Evolutionary conservation across 2,797 vertebrate genomes (phyloP).

Genomic region (Spea hammondii): DNA sequence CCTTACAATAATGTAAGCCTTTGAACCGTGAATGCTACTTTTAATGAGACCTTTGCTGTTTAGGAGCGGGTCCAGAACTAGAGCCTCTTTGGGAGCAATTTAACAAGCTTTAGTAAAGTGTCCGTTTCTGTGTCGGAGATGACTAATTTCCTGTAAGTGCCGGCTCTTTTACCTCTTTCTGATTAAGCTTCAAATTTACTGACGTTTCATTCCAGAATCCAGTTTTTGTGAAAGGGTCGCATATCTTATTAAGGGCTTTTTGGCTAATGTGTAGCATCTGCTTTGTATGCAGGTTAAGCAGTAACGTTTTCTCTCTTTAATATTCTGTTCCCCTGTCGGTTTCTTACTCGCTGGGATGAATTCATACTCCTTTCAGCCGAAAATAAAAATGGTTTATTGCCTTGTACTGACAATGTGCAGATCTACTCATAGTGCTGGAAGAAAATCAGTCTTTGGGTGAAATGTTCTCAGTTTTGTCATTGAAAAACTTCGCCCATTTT

Average conservation of each 20-base stretch:
- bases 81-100: slow-evolving; percentile 16
- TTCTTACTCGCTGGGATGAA: background rate
- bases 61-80: slow-evolving; percentile 41
- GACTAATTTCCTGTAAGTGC: slow-evolving; percentile 31
- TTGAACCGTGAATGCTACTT: slow-evolving; percentile 53
- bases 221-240: slow-evolving; percentile 25
- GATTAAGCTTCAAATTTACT: slow-evolving; percentile 32
- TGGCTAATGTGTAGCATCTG: background rate
- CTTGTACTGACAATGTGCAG: background rate
- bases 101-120: slow-evolving; percentile 50
- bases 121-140: slow-evolving; percentile 29
- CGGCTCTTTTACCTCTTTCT: slow-evolving; percentile 16
- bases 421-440: background rate
- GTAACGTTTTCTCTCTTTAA: background rate
- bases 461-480: too few species aligned
- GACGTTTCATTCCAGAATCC: slow-evolving; percentile 29
- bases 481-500: too few species aligned
- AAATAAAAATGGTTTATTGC: slow-evolving; percentile 10
- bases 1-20: slow-evolving; percentile 48
- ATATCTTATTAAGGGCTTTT: slow-evolving; percentile 28
- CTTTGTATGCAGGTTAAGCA: slow-evolving; percentile 13
- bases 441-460: background rate
- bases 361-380: background rate
- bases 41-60: slow-evolving; percentile 49
- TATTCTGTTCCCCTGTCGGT: background rate